A percentile compares a stretch with the other conserved stretches of the same genome.
Conservation (phyloP, 2,113 vertebrate genomes). For the Oxygymnocypris stewartii region DNA sequence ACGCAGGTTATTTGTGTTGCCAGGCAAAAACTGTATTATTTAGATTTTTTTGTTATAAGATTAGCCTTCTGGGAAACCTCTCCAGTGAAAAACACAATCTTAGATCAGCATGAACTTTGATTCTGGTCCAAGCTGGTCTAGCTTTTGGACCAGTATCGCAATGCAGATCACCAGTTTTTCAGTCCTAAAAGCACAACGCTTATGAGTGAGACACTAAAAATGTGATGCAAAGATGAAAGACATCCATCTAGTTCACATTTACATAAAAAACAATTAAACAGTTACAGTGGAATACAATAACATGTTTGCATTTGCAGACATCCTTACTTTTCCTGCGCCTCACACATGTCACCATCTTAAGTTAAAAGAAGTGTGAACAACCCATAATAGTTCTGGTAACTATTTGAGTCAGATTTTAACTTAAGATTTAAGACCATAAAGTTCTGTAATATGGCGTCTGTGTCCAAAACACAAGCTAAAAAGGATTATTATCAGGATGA, state of each 20-base stretch:
- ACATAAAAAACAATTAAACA: neutral
- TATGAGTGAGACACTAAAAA: neutral
- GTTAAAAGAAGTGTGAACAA: neutral
- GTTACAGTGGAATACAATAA: neutral
- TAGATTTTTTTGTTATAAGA: conserved; percentile 36
- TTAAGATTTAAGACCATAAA: neutral
- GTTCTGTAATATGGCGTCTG: neutral
- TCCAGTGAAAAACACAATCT: conserved; percentile 23
- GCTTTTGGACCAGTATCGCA: neutral
- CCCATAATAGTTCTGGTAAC: neutral
- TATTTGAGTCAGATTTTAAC: neutral
- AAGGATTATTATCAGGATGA: conserved; percentile 28
- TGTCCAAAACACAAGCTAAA: neutral
- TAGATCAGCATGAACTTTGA: neutral
- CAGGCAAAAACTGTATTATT: conserved; percentile 45
- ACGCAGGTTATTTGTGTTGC: conserved; percentile 34
- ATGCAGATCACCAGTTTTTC: neutral
- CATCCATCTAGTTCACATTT: neutral
- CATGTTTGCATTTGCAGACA: neutral
- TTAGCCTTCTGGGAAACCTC: conserved; percentile 49
- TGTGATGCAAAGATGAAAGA: neutral
- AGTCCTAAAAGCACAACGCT: neutral
- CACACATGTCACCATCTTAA: neutral
- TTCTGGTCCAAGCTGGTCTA: neutral
- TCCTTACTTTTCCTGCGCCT: neutral